A percentile compares a stretch with the other conserved stretches of the same genome.
Conservation (phyloP, 2,888 invertebrate genomes). For the Drosophila lacicola region DNA sequence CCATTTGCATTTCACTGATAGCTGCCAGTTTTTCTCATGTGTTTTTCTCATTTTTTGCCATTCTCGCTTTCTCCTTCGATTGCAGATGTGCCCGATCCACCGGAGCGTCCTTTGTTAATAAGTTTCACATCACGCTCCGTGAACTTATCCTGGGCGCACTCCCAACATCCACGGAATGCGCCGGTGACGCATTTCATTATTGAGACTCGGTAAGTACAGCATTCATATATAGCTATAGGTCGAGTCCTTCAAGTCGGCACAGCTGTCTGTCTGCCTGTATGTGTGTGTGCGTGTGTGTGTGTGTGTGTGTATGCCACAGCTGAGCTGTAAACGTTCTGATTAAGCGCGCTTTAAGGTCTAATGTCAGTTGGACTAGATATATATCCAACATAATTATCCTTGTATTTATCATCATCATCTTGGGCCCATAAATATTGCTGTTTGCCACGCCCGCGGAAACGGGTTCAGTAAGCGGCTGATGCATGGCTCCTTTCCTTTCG, state of each 20-base stretch:
- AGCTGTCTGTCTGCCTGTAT: neutral
- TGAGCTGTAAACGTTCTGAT: neutral
- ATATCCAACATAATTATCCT: slow-evolving; percentile 5
- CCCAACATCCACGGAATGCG: slow-evolving; percentile 89
- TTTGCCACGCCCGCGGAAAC: slow-evolving; percentile 11
- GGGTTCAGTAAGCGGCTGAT: slow-evolving; percentile 15
- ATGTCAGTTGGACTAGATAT: neutral
- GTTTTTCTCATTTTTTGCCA: slow-evolving; percentile 16
- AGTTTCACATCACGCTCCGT: slow-evolving; percentile 90
- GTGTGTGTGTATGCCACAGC: neutral
- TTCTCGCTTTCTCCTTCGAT: slow-evolving; percentile 14
- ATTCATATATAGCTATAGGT: slow-evolving; percentile 1
- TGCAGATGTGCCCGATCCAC: slow-evolving; percentile 89
- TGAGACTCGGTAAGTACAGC: slow-evolving; percentile 88
- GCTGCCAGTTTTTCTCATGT: slow-evolving; percentile 58
- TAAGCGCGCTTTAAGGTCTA: neutral
- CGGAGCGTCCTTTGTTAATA: slow-evolving; percentile 89
- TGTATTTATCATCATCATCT: slow-evolving; percentile 1
- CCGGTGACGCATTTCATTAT: slow-evolving; percentile 90
- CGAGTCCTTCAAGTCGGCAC: slow-evolving; percentile 6
- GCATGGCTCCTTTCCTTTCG: neutral
- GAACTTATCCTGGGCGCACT: slow-evolving; percentile 91
- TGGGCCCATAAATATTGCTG: neutral
- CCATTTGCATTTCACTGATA: slow-evolving; percentile 74
- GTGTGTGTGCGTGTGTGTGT: neutral